Evolutionary conservation across 2,797 vertebrate genomes (phyloP).

Genomic region (Falco columbarius): DNA sequence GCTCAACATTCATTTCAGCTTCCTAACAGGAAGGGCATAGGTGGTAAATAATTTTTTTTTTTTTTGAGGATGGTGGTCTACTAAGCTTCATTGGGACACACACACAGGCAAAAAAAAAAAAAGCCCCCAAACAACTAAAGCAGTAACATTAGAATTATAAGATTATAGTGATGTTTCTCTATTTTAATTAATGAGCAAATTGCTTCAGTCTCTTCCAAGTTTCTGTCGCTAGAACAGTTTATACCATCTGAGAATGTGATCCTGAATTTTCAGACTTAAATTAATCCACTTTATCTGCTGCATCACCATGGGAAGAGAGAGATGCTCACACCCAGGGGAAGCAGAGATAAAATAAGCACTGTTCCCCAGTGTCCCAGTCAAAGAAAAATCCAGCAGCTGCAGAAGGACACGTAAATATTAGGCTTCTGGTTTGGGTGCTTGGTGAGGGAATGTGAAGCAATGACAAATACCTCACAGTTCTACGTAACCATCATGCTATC

Average conservation of each 20-base stretch:
- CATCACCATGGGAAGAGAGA: not conserved
- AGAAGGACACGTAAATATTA: not conserved
- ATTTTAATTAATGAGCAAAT: not conserved
- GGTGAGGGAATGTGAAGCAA: not conserved
- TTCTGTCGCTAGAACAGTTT: not conserved
- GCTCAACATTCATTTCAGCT: not conserved
- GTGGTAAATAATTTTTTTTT: not conserved
- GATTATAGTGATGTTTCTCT: not conserved
- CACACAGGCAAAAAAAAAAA: too few species aligned
- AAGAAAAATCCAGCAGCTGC: not conserved
- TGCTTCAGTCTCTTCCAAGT: not conserved
- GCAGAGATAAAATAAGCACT: not conserved
- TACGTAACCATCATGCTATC: not conserved
- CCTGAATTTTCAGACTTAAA: not conserved
- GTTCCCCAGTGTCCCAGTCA: not conserved
- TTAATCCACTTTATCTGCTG: not conserved
- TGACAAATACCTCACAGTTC: not conserved
- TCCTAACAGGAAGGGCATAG: not conserved
- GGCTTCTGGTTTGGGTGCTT: not conserved
- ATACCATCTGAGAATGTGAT: not conserved
- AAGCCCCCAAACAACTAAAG: not conserved
- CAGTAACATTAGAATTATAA: not conserved
- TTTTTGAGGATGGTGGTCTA: not conserved
- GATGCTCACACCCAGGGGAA: too few species aligned
- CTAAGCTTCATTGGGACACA: not conserved